Base-by-base conservation (phyloP, 2,888 invertebrate species). In the Electrophaes corylata region DNA sequence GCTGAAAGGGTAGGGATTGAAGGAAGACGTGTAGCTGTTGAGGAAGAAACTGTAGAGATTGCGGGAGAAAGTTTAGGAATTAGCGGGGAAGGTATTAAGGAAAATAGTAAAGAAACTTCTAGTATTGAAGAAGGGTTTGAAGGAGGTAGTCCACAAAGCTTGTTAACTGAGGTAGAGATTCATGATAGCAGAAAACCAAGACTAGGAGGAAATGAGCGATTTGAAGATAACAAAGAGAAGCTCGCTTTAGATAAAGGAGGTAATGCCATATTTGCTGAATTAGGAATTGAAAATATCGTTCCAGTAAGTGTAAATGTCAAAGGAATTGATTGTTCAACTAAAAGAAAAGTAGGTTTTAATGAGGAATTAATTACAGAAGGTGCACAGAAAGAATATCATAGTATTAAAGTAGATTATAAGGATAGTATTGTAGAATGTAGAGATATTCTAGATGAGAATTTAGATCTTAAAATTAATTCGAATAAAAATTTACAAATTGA, bases 361-460 rank as follows among this genome's bases (percentile, higher is more conserved):
- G 39, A 31, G 5, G 14, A 19, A 35, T 26, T 6, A 40, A 12
- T 20, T 31, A 49, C 11, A 10, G 29, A 29, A 8, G 12, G 16
- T 16, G 16, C 8, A 23, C 23, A 3, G 10, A 29, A 37, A 11
- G 11, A 14, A 52, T 53, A 53, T 53, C 53, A 53, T 53, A 46
- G 16, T 40, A n/a, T 46, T 29, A 45, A 37, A 29, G 29, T 46
- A 39, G 29, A 1, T 1, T n/a, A 33, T 41, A 50, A 33, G 11
- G n/a, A 40, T 46, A 47, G 47, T 16, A 19, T 45, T 20, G 46
- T 57, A 57, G 52, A 29, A 6, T n/a, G 26, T 57, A 51, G 26
- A 31, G 31, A 41, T 23, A 44, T n/a, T 23, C 2, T 40, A 31
- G 11, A 16, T 29, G 14, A 29, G 29, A 29, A n/a, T 10, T 29